A percentile compares a stretch with the other conserved stretches of the same genome.
Evolutionary conservation across 2,113 vertebrate species (phyloP).

Genomic region (Rynchops niger): DNA sequence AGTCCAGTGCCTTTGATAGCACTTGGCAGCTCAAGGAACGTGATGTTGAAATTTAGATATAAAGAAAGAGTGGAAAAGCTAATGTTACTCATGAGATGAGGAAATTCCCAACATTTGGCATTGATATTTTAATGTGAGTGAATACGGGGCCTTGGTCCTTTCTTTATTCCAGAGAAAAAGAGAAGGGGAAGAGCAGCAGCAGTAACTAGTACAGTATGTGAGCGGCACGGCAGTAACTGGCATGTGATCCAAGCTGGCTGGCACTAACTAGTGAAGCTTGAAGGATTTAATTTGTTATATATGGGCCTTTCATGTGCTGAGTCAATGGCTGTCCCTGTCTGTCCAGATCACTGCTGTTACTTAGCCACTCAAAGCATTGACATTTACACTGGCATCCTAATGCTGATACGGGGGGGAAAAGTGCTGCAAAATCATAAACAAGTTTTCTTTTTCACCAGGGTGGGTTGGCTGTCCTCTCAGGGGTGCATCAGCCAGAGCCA

Average conservation of each 20-base stretch:
- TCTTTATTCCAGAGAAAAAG: neutral
- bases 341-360: neutral
- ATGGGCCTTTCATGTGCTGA: slow-evolving; percentile 21
- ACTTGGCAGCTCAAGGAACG: neutral
- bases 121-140: neutral
- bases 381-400: neutral
- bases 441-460: neutral
- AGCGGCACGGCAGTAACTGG: neutral
- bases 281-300: slow-evolving; percentile 19
- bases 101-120: neutral
- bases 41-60: neutral
- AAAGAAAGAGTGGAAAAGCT: neutral
- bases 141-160: neutral
- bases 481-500: neutral
- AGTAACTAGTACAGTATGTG: slow-evolving; percentile 24
- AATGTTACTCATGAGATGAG: neutral
- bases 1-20: neutral
- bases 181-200: neutral
- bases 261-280: neutral
- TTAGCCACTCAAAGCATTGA: neutral
- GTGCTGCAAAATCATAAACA: neutral
- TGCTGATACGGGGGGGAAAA: neutral
- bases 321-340: neutral
- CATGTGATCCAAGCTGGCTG: neutral
- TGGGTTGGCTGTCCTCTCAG: neutral